Percentiles rank a stretch among this genome's conserved stretches.
Conservation (phyloP, 1,140 invertebrate species). For the Bombus confusus region DNA sequence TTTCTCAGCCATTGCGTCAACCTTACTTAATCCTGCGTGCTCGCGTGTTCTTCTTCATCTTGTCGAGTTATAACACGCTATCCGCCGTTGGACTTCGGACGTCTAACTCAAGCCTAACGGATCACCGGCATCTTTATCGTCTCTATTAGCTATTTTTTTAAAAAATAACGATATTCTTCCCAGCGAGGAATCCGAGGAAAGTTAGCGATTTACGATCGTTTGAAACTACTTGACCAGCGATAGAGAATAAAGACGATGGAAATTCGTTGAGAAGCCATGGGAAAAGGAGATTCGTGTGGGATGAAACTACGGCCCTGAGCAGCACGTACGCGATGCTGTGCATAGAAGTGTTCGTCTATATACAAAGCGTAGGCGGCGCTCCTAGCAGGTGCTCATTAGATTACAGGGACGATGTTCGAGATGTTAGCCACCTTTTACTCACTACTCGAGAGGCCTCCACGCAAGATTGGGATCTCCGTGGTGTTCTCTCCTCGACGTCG, state of each 20-base stretch:
- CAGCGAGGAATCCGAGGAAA: not conserved
- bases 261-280: not conserved
- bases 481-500: slow-evolving; percentile 60
- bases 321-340: slow-evolving; percentile 45
- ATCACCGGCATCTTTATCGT: too few species aligned
- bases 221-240: too few species aligned
- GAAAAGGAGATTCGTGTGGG: slow-evolving; percentile 2
- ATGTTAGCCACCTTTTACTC: slow-evolving; percentile 81
- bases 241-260: not conserved
- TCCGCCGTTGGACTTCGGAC: too few species aligned
- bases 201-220: not conserved
- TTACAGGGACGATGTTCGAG: slow-evolving; percentile 79
- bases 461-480: slow-evolving; percentile 76
- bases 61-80: too few species aligned
- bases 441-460: slow-evolving; percentile 77
- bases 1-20: too few species aligned
- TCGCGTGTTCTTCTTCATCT: too few species aligned
- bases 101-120: too few species aligned
- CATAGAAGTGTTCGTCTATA: slow-evolving; percentile 71
- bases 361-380: slow-evolving; percentile 76
- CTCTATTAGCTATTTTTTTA: not conserved
- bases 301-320: slow-evolving; percentile 55
- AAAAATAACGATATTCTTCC: not conserved
- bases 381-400: slow-evolving; percentile 80
- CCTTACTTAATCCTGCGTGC: too few species aligned